Conservation (phyloP, 2,113 vertebrate genomes). For the Talpa occidentalis region DNA sequence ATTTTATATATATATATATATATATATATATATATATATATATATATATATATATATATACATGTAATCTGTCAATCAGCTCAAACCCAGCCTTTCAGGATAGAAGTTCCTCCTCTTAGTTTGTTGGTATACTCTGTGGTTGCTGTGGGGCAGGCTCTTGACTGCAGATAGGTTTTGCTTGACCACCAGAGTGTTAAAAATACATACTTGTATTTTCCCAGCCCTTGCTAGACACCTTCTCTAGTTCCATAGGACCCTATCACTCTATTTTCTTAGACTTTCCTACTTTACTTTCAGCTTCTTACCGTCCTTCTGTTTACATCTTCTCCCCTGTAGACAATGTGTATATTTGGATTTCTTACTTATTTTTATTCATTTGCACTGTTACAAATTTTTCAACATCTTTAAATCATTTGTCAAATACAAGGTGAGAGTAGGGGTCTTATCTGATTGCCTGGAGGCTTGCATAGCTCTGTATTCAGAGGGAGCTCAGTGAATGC, state of each 20-base stretch:
- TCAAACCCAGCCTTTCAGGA: slow-evolving; percentile 34
- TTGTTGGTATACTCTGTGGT: not conserved
- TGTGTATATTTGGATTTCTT: not conserved
- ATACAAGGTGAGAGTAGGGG: not conserved
- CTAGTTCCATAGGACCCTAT: not conserved
- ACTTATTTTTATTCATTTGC: not conserved
- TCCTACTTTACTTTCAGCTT: not conserved
- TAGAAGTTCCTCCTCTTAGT: slow-evolving; percentile 38
- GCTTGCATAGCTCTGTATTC: not conserved
- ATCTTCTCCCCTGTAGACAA: not conserved
- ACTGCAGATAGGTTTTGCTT: not conserved
- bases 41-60: too few relatives aligned
- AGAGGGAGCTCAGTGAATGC: not conserved
- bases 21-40: too few relatives aligned
- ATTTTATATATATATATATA: not conserved
- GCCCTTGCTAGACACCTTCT: not conserved
- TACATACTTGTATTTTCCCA: not conserved
- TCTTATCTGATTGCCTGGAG: not conserved
- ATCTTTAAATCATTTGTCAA: slow-evolving; percentile 10
- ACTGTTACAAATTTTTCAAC: not conserved
- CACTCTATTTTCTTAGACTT: not conserved
- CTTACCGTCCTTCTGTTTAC: not conserved
- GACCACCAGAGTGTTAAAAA: not conserved
- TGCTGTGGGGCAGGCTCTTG: not conserved
- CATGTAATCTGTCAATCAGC: not conserved